A percentile compares a stretch with the other conserved stretches of the same genome.
phyloP scores from a whole-genome alignment of 1,140 invertebrate species.

The Notospermus geniculatus region DNA sequence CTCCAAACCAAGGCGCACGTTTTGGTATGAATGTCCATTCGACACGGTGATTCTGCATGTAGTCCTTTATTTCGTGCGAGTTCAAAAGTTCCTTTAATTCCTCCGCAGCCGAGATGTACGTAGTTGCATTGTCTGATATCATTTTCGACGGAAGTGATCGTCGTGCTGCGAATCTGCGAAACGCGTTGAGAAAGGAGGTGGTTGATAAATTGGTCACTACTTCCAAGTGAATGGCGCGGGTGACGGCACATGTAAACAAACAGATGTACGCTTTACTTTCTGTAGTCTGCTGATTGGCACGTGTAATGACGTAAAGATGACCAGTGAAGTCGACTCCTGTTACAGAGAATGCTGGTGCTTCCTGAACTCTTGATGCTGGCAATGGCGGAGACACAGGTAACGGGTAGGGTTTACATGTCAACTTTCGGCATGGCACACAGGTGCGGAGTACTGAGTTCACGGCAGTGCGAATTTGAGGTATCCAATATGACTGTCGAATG shows the following conservation, averaged over 20 bases:
- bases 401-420: neutral
- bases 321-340: conserved; percentile 2
- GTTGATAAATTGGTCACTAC: neutral
- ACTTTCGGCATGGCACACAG: neutral
- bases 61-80: neutral
- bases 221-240: conserved; percentile 2
- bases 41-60: neutral
- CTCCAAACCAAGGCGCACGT: conserved; percentile 3
- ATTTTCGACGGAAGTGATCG: neutral
- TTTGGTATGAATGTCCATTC: conserved; percentile 2
- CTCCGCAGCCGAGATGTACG: neutral
- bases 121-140: conserved; percentile 6
- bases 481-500: neutral
- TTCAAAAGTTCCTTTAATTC: neutral
- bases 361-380: neutral
- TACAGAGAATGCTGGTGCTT: neutral
- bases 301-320: neutral
- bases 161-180: neutral
- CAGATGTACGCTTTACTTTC: conserved; percentile 1
- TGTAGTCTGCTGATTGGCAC: neutral
- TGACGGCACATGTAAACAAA: conserved; percentile 5
- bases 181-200: neutral
- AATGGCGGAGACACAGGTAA: neutral
- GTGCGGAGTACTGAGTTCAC: neutral
- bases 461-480: neutral